Conservation (phyloP, 2,888 invertebrate species). For the Epinotia nisella region DNA sequence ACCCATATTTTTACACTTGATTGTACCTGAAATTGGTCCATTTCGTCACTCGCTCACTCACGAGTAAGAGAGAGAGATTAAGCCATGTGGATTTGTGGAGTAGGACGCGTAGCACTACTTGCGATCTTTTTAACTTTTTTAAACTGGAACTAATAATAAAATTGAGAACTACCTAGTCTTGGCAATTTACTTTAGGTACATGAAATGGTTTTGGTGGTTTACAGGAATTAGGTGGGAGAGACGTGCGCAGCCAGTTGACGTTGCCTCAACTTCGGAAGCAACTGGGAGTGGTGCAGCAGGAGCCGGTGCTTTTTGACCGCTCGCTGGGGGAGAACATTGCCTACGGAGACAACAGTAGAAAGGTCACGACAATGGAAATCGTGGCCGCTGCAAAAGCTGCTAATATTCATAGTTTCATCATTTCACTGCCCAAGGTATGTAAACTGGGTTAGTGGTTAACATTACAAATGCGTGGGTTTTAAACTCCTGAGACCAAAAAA, state of each 20-base stretch:
- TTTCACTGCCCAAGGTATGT: slow-evolving; percentile 87
- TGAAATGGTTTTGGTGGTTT: too few species aligned
- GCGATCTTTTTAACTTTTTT: too few species aligned
- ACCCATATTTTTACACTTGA: too few species aligned
- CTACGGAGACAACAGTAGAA: slow-evolving; percentile 91
- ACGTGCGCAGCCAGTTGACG: slow-evolving; percentile 85
- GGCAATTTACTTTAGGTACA: too few species aligned
- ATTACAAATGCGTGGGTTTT: not conserved
- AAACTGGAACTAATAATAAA: too few species aligned
- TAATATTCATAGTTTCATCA: slow-evolving; percentile 92
- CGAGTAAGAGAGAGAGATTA: too few species aligned
- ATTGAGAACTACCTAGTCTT: too few species aligned
- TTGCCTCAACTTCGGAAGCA: slow-evolving; percentile 88
- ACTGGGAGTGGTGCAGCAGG: slow-evolving; percentile 93
- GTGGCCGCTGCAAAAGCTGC: slow-evolving; percentile 90
- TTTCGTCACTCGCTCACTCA: too few species aligned
- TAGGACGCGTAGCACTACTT: too few species aligned
- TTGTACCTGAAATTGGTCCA: too few species aligned
- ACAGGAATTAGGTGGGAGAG: slow-evolving; percentile 83
- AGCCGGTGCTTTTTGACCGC: slow-evolving; percentile 92
- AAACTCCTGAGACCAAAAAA: not conserved
- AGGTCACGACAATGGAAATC: slow-evolving; percentile 88
- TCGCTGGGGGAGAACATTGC: slow-evolving; percentile 94
- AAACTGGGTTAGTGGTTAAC: not conserved
- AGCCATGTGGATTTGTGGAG: too few species aligned